Conservation (phyloP, 2,113 vertebrate species). For the Polypterus bichir region DNA sequence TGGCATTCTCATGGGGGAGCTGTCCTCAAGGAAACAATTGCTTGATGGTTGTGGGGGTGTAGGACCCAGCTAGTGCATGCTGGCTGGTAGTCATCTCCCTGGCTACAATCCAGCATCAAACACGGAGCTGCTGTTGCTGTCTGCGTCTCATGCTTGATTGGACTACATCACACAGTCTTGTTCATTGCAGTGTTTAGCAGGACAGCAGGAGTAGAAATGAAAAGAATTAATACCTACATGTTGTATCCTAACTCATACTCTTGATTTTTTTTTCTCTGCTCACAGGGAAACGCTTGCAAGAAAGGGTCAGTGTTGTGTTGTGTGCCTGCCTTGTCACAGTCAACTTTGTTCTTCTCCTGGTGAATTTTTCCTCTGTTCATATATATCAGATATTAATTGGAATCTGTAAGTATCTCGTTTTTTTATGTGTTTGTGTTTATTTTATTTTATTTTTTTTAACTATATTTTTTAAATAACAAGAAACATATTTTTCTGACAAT, state of each 20-base stretch:
- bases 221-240: too few species aligned
- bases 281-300: conserved; percentile 38
- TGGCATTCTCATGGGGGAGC: too few species aligned
- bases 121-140: conserved; percentile 1
- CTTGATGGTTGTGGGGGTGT: not conserved
- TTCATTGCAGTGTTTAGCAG: too few species aligned
- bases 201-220: too few species aligned
- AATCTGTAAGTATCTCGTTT: conserved; percentile 23
- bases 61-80: not conserved
- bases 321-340: conserved; percentile 41
- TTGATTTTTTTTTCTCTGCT: not conserved
- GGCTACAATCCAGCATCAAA: not conserved
- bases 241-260: too few species aligned
- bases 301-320: conserved; percentile 43
- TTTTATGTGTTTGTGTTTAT: too few species aligned
- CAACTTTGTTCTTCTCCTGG: conserved; percentile 42
- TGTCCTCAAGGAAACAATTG: too few species aligned
- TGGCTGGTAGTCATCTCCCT: not conserved
- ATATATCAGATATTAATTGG: conserved; percentile 44
- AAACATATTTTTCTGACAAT: too few species aligned
- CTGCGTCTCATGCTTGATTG: not conserved
- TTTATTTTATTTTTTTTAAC: too few species aligned
- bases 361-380: conserved; percentile 43
- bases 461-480: too few species aligned
- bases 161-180: too few species aligned